Percentiles rank a stretch among this genome's conserved stretches.
phyloP scores from a whole-genome alignment of 2,797 vertebrate genomes.

The Picus viridis region DNA sequence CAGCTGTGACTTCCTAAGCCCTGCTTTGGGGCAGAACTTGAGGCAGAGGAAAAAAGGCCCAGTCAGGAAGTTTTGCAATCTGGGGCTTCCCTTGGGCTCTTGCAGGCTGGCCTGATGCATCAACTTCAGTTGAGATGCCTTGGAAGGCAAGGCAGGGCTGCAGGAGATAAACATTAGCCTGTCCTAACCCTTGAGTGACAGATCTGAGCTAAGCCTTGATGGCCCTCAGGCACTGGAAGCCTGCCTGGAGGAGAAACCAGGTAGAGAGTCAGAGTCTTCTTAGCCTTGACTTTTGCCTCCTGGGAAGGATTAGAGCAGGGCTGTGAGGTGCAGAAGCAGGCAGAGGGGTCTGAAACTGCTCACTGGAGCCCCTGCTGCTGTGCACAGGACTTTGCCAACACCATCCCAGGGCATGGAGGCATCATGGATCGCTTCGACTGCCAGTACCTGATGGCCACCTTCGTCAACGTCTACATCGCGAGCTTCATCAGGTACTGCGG shows the following conservation, averaged over 20 bases:
- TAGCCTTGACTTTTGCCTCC: not conserved
- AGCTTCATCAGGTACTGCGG: slow-evolving; percentile 91
- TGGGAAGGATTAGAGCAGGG: not conserved
- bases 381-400: slow-evolving; percentile 95
- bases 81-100: slow-evolving; percentile 13
- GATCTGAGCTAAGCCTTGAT: not conserved
- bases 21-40: not conserved
- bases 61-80: slow-evolving; percentile 14
- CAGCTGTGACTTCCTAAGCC: not conserved
- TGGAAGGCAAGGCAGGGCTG: not conserved
- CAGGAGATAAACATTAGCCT: not conserved
- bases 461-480: slow-evolving; percentile 97
- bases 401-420: slow-evolving; percentile 96
- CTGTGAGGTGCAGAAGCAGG: fast-evolving
- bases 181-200: not conserved
- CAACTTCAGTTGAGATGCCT: not conserved
- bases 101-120: not conserved
- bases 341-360: fast-evolving
- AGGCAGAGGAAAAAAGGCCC: not conserved
- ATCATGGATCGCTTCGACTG: slow-evolving; percentile 99
- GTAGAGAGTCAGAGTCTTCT: not conserved
- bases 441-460: slow-evolving; percentile 99
- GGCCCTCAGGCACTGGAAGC: not conserved
- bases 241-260: not conserved
- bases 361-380: not conserved